These are phyloP conservation scores for Mormyrus lacerda DNA, from an alignment of 2,113 vertebrate genomes.

Conservation along the genomic window DNA sequence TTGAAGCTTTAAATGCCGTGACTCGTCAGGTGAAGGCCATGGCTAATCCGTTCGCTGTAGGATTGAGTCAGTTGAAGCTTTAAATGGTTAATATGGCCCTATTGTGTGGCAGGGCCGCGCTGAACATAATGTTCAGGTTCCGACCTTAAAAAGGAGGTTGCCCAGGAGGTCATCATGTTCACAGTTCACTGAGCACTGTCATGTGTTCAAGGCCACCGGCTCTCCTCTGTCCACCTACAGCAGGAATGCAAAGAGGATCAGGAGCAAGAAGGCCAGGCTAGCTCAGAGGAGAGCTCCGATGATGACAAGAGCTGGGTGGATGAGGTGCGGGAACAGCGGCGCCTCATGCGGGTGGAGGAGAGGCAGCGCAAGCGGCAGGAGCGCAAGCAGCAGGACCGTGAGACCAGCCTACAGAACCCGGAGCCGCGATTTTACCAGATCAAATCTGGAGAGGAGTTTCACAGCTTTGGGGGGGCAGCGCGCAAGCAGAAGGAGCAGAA, in stretches of 20 bases:
- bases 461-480: constrained; percentile 79
- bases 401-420: constrained; percentile 62
- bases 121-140: not conserved
- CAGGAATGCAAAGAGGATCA: constrained; percentile 65
- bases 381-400: constrained; percentile 68
- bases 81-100: not conserved
- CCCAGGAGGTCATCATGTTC: not conserved
- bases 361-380: constrained; percentile 62
- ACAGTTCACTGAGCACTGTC: not conserved
- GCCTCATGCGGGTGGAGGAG: constrained; percentile 73
- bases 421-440: constrained; percentile 92
- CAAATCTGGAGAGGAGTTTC: constrained; percentile 91
- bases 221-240: constrained; percentile 22
- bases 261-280: constrained; percentile 82
- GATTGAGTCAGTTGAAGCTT: not conserved
- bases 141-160: not conserved
- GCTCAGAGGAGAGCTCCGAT: constrained; percentile 91
- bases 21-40: too few relatives aligned
- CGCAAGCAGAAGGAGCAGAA: constrained; percentile 84
- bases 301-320: constrained; percentile 96
- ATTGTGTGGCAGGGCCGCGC: not conserved
- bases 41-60: too few relatives aligned
- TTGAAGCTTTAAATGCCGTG: too few relatives aligned
- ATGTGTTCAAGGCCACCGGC: not conserved
- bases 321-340: constrained; percentile 90